Evolutionary conservation across 1,140 invertebrate species (phyloP).

Genomic region (Drosophila athabasca): DNA sequence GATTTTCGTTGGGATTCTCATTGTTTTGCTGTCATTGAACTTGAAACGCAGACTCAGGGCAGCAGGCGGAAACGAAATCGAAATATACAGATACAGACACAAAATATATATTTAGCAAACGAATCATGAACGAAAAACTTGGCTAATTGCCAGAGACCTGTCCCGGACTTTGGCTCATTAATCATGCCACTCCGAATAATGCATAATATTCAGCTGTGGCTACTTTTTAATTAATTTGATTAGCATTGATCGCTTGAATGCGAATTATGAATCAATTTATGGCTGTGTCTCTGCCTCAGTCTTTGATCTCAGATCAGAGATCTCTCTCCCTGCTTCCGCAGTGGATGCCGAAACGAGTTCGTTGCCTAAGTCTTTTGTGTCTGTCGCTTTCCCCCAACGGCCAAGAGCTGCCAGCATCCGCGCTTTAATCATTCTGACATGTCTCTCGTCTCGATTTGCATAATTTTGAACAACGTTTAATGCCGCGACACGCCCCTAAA

Average conservation of each 20-base stretch:
- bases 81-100: conserved; percentile 11
- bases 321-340: conserved; percentile 19
- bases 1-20: not conserved
- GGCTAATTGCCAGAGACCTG: conserved; percentile 34
- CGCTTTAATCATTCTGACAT: conserved; percentile 51
- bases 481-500: conserved; percentile 57
- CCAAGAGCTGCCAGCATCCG: conserved; percentile 9
- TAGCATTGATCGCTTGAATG: conserved; percentile 66
- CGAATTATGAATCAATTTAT: conserved; percentile 79
- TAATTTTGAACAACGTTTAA: conserved; percentile 66
- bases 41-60: not conserved
- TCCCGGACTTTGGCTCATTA: conserved; percentile 47
- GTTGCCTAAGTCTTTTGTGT: conserved; percentile 73
- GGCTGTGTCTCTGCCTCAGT: conserved; percentile 5
- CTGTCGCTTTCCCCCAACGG: not conserved
- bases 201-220: conserved; percentile 35
- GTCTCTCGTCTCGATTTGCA: conserved; percentile 55
- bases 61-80: conserved; percentile 50
- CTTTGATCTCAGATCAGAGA: not conserved
- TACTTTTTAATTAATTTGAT: conserved; percentile 78
- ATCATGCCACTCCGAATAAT: conserved; percentile 47
- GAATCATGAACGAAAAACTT: conserved; percentile 19
- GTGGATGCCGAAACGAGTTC: conserved; percentile 51
- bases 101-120: conserved; percentile 41
- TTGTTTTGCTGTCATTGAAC: conserved; percentile 56